Base-by-base conservation (phyloP, 37 sponge, comb jelly and placozoan species). In the Haliclona indistincta region DNA sequence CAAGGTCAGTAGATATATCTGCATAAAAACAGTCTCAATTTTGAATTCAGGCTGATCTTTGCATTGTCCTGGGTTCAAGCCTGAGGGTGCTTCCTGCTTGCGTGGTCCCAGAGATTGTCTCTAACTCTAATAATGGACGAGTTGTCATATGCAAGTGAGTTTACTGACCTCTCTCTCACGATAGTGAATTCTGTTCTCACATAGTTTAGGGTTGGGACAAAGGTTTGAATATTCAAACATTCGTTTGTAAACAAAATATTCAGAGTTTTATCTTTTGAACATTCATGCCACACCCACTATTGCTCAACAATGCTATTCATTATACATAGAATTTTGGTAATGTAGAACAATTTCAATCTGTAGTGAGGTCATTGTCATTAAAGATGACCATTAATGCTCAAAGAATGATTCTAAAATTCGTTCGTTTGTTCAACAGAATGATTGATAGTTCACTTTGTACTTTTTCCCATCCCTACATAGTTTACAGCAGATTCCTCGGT, bases 111-210 rank as follows among this genome's bases (percentile, higher is more conserved):
- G 56, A 39, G 20, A 55, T 62, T 0, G 94, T 94, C 40, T 60
- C 35, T 20, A 43, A 65, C 29, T 39, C 34, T 29, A 71, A 80
- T 44, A 67, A 51, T 3, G 89, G 89, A 25, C 88, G 84, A 53
- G 74, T 94, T 2, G 81, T 86, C 62, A 89, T 94, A 19, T 89
- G 94, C 90, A 94, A 94, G 92, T 91, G 60, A 81, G 92, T 78
- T 19, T 11, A 34, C 54, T 23, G 25, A 35, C 29, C 15, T 47
- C 51, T 47, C 51, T 17, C 13, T 47, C 15, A 47, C 15, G 51
- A 17, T 47, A 22, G 8, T 60, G 8, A 60, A 60, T 60, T 20
- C n/a, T 64, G 65, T 32, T 29, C 2, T 64, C 35, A 29, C 3
- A 64, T 22, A 11, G 6, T 22, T 29, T 11, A 22, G n/a, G 36